Evolutionary conservation across 2,797 vertebrate genomes (phyloP).

Genomic region (Anguilla marmorata): DNA sequence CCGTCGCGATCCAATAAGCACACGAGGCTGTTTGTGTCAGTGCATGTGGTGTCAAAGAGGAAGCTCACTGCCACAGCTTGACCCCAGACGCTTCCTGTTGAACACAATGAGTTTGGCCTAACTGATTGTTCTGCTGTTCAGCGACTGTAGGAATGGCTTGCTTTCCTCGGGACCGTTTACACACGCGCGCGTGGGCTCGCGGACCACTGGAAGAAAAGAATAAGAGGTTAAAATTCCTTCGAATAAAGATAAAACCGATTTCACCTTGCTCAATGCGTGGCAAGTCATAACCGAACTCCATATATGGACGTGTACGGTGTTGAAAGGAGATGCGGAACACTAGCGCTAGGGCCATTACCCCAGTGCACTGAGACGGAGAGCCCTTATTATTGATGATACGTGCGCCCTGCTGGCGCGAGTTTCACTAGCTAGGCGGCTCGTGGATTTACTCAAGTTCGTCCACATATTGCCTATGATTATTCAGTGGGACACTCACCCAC

Average conservation of each 20-base stretch:
- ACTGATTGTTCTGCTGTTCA: constrained; percentile 43
- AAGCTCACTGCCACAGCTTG: constrained; percentile 48
- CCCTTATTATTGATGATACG: background rate
- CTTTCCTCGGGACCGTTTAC: background rate
- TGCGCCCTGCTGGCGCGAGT: background rate
- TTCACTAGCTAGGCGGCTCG: no score
- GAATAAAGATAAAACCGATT: background rate
- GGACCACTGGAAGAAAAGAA: background rate
- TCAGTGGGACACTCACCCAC: no score
- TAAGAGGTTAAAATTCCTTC: constrained; percentile 30
- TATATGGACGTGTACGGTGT: background rate
- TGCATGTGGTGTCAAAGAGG: constrained; percentile 40
- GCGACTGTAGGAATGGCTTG: constrained; percentile 24
- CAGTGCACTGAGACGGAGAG: no score
- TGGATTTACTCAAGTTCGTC: no score
- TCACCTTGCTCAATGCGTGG: background rate
- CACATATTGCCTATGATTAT: no score
- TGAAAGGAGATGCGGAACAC: background rate
- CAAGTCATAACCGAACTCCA: background rate
- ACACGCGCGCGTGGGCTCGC: background rate
- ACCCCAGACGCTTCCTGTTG: constrained; percentile 59
- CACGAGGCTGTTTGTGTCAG: background rate
- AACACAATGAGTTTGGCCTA: constrained; percentile 24
- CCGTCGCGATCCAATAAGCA: constrained; percentile 1
- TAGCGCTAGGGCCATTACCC: no score